Evolutionary conservation across 2,888 invertebrate genomes (phyloP).

Genomic region (Hirtodrosophila alboralis): DNA sequence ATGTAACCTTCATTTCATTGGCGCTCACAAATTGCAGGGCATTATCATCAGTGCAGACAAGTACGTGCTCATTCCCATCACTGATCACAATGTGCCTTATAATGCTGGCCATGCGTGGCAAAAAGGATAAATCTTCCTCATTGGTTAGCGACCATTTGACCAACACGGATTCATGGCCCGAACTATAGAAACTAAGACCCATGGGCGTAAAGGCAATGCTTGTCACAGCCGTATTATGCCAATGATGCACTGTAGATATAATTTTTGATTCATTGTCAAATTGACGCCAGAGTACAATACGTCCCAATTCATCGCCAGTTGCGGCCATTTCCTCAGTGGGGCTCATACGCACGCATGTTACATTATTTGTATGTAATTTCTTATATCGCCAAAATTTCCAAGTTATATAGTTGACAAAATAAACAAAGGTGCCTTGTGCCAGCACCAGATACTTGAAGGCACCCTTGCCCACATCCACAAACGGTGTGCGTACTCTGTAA

Average conservation of each 20-base stretch:
- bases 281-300: slow-evolving; percentile 87
- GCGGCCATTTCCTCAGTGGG: slow-evolving; percentile 87
- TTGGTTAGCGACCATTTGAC: slow-evolving; percentile 89
- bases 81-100: slow-evolving; percentile 88
- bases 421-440: slow-evolving; percentile 63
- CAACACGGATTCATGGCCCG: slow-evolving; percentile 91
- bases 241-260: slow-evolving; percentile 88
- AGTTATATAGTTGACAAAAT: slow-evolving; percentile 73
- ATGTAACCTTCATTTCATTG: slow-evolving; percentile 85
- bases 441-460: slow-evolving; percentile 74
- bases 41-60: slow-evolving; percentile 89
- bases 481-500: slow-evolving; percentile 51
- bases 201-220: slow-evolving; percentile 87
- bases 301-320: slow-evolving; percentile 88
- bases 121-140: slow-evolving; percentile 85
- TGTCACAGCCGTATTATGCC: slow-evolving; percentile 90
- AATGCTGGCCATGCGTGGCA: slow-evolving; percentile 89
- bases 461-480: slow-evolving; percentile 71
- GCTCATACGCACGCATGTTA: slow-evolving; percentile 89
- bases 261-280: too few relatives aligned
- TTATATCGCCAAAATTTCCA: slow-evolving; percentile 67
- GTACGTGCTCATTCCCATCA: slow-evolving; percentile 87
- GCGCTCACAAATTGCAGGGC: slow-evolving; percentile 86
- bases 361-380: slow-evolving; percentile 52
- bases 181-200: slow-evolving; percentile 89